phyloP scores from a whole-genome alignment of 2,113 vertebrate species.

The Notothenia coriiceps region DNA sequence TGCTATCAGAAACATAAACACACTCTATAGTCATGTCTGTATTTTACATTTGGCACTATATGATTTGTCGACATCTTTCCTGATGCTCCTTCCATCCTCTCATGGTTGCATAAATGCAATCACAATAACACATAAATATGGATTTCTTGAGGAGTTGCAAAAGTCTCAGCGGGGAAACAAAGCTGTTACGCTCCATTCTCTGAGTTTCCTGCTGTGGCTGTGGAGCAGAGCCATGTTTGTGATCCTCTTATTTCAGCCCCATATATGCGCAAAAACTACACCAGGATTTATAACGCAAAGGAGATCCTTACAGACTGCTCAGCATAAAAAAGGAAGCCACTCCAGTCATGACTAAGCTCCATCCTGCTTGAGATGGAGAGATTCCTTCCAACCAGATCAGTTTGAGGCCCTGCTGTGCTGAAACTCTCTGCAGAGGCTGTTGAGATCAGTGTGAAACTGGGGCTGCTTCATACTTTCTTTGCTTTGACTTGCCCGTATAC shows the following conservation, averaged over 20 bases:
- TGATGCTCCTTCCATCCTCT: slow-evolving; percentile 5
- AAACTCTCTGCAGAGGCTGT: slow-evolving; percentile 11
- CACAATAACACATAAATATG: slow-evolving; percentile 7
- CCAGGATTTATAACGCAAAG: slow-evolving; percentile 15
- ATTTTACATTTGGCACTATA: slow-evolving; percentile 27
- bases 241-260: slow-evolving; percentile 48
- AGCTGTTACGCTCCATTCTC: slow-evolving; percentile 42
- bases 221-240: neutral
- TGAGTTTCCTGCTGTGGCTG: slow-evolving; percentile 37
- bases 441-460: slow-evolving; percentile 26
- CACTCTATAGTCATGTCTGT: slow-evolving; percentile 27
- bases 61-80: slow-evolving; percentile 12
- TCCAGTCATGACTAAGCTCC: slow-evolving; percentile 20
- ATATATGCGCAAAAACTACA: slow-evolving; percentile 30
- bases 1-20: slow-evolving; percentile 1
- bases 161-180: slow-evolving; percentile 34
- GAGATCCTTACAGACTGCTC: slow-evolving; percentile 10
- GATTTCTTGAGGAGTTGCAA: slow-evolving; percentile 37
- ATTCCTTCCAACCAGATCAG: slow-evolving; percentile 8
- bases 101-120: neutral
- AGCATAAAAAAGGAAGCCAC: slow-evolving; percentile 12
- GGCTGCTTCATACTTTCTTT: slow-evolving; percentile 32
- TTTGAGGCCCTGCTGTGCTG: slow-evolving; percentile 7
- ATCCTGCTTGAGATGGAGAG: slow-evolving; percentile 3
- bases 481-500: slow-evolving; percentile 25